These are phyloP conservation scores for Rhegmatorhina hoffmannsi DNA, from an alignment of 2,113 vertebrate genomes.

Conservation along the genomic window DNA sequence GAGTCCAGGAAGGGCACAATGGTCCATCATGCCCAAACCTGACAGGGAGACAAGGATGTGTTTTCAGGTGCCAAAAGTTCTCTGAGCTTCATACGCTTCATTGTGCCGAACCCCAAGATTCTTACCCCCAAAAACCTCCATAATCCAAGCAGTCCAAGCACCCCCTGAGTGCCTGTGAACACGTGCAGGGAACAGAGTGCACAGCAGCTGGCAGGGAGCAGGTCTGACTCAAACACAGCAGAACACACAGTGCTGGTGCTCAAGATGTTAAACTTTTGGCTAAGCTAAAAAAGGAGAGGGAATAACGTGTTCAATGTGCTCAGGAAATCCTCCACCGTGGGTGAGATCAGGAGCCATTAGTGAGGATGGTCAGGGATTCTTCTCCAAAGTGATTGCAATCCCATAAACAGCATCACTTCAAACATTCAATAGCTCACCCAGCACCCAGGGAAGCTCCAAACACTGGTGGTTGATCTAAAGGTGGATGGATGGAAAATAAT, in stretches of 20 bases:
- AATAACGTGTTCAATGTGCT: constrained; percentile 18
- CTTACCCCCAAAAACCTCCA: not conserved
- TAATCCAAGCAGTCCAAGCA: not conserved
- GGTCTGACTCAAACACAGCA: not conserved
- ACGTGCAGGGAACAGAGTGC: not conserved
- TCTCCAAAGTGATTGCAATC: constrained; percentile 27
- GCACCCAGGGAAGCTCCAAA: not conserved
- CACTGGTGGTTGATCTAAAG: not conserved
- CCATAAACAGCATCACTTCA: constrained; percentile 2
- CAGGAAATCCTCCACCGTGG: not conserved
- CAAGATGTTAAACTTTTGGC: constrained; percentile 16
- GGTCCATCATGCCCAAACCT: not conserved
- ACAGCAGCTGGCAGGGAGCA: not conserved
- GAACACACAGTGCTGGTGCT: not conserved
- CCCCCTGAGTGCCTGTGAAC: not conserved
- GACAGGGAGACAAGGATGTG: not conserved
- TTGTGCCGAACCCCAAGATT: not conserved
- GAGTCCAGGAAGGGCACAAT: not conserved
- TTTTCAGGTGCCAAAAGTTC: not conserved
- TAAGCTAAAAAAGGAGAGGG: constrained; percentile 30
- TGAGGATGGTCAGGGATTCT: not conserved
- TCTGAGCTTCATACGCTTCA: not conserved
- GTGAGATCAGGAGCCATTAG: constrained; percentile 36
- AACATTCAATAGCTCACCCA: not conserved
- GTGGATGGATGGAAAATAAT: constrained; percentile 3